These are phyloP conservation scores for Phaedon cochleariae DNA, from an alignment of 2,888 invertebrate genomes.

Conservation along the genomic window DNA sequence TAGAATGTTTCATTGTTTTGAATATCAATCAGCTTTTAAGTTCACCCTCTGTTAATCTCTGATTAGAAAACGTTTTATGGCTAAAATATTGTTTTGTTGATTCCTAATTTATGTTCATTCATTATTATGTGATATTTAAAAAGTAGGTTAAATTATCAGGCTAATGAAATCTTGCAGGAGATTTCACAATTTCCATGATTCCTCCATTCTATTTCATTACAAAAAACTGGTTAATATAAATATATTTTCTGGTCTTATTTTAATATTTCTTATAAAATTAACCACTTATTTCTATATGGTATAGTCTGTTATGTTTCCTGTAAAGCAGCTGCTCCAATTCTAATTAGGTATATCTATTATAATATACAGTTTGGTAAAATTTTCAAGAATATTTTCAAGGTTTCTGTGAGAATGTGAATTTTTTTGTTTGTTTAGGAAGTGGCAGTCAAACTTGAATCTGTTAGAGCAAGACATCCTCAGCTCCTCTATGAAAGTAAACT, in stretches of 20 bases:
- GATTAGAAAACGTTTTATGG: conserved; percentile 35
- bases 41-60: background rate
- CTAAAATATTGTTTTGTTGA: conserved; percentile 37
- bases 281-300: no score
- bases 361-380: no score
- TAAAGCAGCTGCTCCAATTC: no score
- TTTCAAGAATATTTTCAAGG: background rate
- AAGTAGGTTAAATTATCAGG: conserved; percentile 60
- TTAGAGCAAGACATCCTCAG: conserved; percentile 97
- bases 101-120: conserved; percentile 32
- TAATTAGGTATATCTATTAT: no score
- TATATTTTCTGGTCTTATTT: no score
- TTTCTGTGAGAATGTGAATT: background rate
- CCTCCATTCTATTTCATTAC: background rate
- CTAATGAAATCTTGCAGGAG: conserved; percentile 50
- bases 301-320: no score
- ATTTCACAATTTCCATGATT: conserved; percentile 51
- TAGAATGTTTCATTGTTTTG: conserved; percentile 41
- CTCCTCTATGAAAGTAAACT: conserved; percentile 98
- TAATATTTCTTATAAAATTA: no score
- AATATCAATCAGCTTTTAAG: conserved; percentile 12
- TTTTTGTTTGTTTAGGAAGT: conserved; percentile 78
- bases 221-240: background rate
- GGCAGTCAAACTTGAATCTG: conserved; percentile 97
- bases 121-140: conserved; percentile 51